Base-by-base conservation (phyloP, 2,113 vertebrate species). In the Himantopus leucocephalus region DNA sequence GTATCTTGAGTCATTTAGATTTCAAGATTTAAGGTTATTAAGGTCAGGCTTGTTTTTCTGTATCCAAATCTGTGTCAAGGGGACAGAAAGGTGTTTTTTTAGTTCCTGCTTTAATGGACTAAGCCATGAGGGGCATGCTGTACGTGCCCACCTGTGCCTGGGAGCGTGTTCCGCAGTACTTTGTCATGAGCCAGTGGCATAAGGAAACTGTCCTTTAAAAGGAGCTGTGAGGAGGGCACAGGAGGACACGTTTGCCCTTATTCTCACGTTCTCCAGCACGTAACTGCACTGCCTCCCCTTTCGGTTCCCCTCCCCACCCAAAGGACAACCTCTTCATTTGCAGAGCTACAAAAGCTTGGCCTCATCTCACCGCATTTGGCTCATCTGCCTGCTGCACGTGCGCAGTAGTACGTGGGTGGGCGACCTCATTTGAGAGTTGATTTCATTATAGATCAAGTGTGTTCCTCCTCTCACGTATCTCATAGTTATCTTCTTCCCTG, bases 371-470 rank as follows among this genome's bases (percentile, higher is more conserved):
- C 2, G 53, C 22, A 0, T 64, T 91, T 88, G 91, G 89, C 95
- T 95, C 45, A 6, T 34, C 75, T 47, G 87, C 68, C 68, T 4
- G 6, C 62, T 94, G 84, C 5, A 4, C n/a, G 27, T 52, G 68
- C 85, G 45, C 76, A 52, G 76, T 34, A n/a, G 37, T 35, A 79
- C 70, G 4, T 87, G 91, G 95, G 92, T 95, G 91, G 94, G 86
- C 71, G 58, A 92, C 91, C 95, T 97, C 94, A 90, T 96, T 91
- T 87, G 91, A 34, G 70, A 92, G 81, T 30, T 94, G 89, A 92
- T 97, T 92, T 91, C 92, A 94, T 96, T 95, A 76, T 2, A 95
- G 92, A 95, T 94, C 86, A 39, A n/a, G 22, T 37, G n/a, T 70
- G 86, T 94, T 82, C 87, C 94, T 88, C 89, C 91, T 70, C 50